Conservation (phyloP, 2,113 vertebrate genomes). For the Corythoichthys haematopterus region DNA sequence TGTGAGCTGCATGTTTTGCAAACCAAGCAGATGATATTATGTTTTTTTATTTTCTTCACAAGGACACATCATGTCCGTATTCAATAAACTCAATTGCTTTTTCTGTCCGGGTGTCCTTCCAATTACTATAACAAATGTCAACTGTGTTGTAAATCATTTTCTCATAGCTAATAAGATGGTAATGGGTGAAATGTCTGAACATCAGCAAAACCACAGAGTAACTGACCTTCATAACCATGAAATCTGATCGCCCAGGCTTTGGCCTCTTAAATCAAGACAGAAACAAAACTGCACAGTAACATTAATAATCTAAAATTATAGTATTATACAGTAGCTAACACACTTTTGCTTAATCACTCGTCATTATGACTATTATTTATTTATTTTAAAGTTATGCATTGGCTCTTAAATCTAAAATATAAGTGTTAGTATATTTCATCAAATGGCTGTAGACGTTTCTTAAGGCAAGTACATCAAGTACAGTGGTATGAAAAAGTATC, state of each 20-base stretch:
- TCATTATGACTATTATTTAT: neutral
- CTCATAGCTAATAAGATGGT: neutral
- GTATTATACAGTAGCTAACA: too few relatives aligned
- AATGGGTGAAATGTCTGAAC: neutral
- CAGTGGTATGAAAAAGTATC: too few relatives aligned
- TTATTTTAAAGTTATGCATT: neutral
- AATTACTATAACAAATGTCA: neutral
- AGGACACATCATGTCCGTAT: neutral
- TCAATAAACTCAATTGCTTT: neutral
- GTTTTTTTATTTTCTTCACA: neutral
- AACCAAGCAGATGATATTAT: neutral
- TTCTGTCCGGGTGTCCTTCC: neutral
- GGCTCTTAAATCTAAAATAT: neutral
- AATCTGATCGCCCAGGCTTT: neutral
- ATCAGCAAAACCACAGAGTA: neutral
- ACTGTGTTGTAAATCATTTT: neutral
- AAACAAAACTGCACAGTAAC: neutral
- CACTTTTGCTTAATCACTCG: neutral
- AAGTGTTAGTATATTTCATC: neutral
- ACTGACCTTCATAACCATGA: neutral
- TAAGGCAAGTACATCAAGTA: too few relatives aligned
- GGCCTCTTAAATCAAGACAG: neutral
- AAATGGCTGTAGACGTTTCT: neutral
- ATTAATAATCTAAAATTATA: neutral
- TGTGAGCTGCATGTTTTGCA: constrained; percentile 19